Evolutionary conservation across 2,888 invertebrate genomes (phyloP).

Genomic region (Eupithecia subfuscata): DNA sequence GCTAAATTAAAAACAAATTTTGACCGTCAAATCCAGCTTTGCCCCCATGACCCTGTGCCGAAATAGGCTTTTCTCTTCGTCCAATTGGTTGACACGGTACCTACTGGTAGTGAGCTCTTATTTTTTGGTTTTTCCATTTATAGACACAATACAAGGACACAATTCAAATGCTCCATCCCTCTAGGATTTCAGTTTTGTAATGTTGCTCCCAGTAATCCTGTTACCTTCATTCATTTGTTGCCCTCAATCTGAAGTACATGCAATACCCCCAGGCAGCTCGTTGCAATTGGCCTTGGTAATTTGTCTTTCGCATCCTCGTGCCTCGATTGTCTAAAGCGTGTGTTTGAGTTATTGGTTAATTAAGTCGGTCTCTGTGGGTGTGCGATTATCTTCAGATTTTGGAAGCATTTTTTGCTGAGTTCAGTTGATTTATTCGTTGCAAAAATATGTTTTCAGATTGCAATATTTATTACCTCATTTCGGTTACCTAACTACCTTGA

Average conservation of each 20-base stretch:
- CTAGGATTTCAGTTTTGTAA: background rate
- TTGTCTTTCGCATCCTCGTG: slow-evolving; percentile 35
- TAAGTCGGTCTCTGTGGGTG: slow-evolving; percentile 34
- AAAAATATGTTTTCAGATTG: slow-evolving; percentile 2
- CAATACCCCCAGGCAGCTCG: slow-evolving; percentile 22
- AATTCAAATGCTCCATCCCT: background rate
- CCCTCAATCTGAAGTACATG: slow-evolving; percentile 25
- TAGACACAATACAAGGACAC: background rate
- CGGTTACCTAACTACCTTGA: slow-evolving; percentile 38
- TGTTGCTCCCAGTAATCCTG: background rate
- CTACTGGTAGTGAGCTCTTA: background rate
- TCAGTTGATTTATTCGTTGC: slow-evolving; percentile 25
- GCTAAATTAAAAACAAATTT: too few relatives aligned
- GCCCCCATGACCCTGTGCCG: too few relatives aligned
- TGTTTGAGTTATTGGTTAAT: slow-evolving; percentile 58
- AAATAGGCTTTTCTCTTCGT: background rate
- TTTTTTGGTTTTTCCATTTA: background rate
- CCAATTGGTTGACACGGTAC: background rate
- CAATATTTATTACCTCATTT: slow-evolving; percentile 6
- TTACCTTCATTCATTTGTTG: slow-evolving; percentile 8
- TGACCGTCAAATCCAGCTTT: too few relatives aligned
- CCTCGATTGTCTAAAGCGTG: slow-evolving; percentile 53
- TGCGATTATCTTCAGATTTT: slow-evolving; percentile 42
- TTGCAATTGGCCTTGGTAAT: slow-evolving; percentile 34
- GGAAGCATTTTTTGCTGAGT: slow-evolving; percentile 8